Percentiles rank a stretch among this genome's conserved stretches.
phyloP scores from a whole-genome alignment of 1,140 invertebrate species.

The Lordiphosa stackelbergi region DNA sequence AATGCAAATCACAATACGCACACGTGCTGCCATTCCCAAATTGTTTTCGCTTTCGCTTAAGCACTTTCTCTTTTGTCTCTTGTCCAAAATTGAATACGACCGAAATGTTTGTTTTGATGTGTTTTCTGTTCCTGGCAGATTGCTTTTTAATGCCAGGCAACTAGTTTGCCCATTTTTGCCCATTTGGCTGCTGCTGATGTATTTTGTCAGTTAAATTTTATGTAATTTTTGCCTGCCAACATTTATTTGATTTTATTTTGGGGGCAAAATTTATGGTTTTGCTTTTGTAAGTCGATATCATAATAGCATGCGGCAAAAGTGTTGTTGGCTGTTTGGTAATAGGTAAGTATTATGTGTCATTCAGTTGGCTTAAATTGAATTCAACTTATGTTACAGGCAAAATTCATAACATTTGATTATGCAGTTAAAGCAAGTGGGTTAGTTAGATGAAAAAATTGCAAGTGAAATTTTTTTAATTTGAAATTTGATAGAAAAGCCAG shows the following conservation, averaged over 20 bases:
- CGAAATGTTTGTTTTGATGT: slow-evolving; percentile 51
- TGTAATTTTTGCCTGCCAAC: slow-evolving; percentile 5
- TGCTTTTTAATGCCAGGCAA: slow-evolving; percentile 51
- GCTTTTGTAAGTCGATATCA: no score
- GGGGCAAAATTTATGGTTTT: background rate
- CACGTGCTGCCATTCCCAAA: slow-evolving; percentile 60
- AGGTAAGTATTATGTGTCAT: slow-evolving; percentile 3
- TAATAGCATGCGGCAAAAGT: background rate
- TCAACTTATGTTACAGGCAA: slow-evolving; percentile 1
- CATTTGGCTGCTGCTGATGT: background rate
- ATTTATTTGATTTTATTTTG: slow-evolving; percentile 5
- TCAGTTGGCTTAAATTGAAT: slow-evolving; percentile 11
- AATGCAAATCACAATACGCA: slow-evolving; percentile 55
- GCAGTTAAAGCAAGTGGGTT: slow-evolving; percentile 1
- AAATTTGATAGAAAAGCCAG: no score
- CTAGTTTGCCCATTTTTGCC: slow-evolving; percentile 14
- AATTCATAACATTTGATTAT: slow-evolving; percentile 5
- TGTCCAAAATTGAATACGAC: slow-evolving; percentile 42
- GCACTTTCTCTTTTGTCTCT: slow-evolving; percentile 20
- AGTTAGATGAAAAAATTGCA: background rate
- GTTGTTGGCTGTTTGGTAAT: background rate
- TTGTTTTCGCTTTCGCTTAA: slow-evolving; percentile 57
- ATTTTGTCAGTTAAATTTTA: slow-evolving; percentile 17
- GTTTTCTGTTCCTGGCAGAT: slow-evolving; percentile 39
- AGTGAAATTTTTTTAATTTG: background rate